Percentiles rank a stretch among this genome's conserved stretches.
Conservation (phyloP, 1,140 invertebrate species). For the Pseudomyrmex cubaensis region DNA sequence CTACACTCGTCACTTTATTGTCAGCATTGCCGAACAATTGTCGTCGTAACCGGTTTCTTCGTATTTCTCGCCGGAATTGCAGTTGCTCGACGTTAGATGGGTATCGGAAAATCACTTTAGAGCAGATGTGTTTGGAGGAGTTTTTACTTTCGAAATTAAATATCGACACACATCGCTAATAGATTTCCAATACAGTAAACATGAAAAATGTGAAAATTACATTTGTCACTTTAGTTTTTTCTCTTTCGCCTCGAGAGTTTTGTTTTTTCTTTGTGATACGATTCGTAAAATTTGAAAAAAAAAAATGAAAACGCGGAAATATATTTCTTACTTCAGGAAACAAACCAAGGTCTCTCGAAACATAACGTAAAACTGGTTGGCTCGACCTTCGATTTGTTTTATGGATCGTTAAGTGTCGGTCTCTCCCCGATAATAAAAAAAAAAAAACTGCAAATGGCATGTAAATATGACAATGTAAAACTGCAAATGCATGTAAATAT, state of each 20-base stretch:
- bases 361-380: slow-evolving; percentile 24
- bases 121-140: too few species aligned
- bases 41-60: slow-evolving; percentile 10
- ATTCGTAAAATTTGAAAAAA: neutral
- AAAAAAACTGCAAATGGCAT: neutral
- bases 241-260: too few species aligned
- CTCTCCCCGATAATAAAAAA: slow-evolving; percentile 4
- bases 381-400: slow-evolving; percentile 33
- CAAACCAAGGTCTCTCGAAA: slow-evolving; percentile 9
- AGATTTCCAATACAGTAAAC: neutral
- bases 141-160: too few species aligned
- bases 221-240: neutral
- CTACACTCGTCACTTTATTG: slow-evolving; percentile 59
- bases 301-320: slow-evolving; percentile 37
- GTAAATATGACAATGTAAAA: too few species aligned
- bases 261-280: neutral
- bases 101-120: too few species aligned
- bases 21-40: slow-evolving; percentile 51
- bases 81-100: neutral
- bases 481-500: too few species aligned
- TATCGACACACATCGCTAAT: too few species aligned
- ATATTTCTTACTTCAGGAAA: slow-evolving; percentile 13
- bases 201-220: neutral
- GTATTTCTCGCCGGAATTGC: neutral
- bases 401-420: slow-evolving; percentile 3